Evolutionary conservation across 1,140 invertebrate genomes (phyloP), one percentile per base, ranked within the genome.

Genomic region (Temnothorax longispinosus): DNA sequence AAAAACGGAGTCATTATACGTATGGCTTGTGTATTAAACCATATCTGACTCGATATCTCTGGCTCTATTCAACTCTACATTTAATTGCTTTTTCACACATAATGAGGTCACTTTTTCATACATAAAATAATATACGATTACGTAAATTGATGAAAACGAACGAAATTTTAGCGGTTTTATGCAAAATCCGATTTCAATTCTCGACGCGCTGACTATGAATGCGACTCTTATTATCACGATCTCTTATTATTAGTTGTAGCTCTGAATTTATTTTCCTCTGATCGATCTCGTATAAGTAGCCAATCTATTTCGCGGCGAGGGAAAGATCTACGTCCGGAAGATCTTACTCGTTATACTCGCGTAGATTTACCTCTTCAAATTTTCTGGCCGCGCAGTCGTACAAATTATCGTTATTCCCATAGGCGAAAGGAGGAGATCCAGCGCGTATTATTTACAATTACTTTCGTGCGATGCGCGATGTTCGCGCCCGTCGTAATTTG

Each of bases 401-500:
- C 62, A 47, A 80, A 64, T 74, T 58, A 82, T 82, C 54, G 67
- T 27, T 47, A 54, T 35, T 72, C 78, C 78, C 44, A 72, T 5
- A 72, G 77, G 77, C 77, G 62, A 67, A 10, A 35, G 47, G 32
- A n/a, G 38, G 27, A 6, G 69, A 64, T 64, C 44, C 54, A 41
- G 50, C 74, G 80, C 60, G 27, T 78, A 77, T 85, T 21, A 58
- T 78, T 54, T 62, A 58, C 69, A 74, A 60, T 87, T 74, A 86
- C 69, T 87, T 78, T 76, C 21, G 52, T 18, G 67, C 65, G 27
- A 72, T 67, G 62, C 62, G 86, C 67, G 60, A 58, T 77, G 72
- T 67, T 86, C 52, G 64, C 60, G 52, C 52, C 60, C 76, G 62
- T 56, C 76, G 74, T 86, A 78, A 86, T 86, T 86, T 80, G 76